Evolutionary conservation across 1,140 invertebrate genomes (phyloP), one percentile per base, ranked within the genome.

Genomic region (Aplysia californica): DNA sequence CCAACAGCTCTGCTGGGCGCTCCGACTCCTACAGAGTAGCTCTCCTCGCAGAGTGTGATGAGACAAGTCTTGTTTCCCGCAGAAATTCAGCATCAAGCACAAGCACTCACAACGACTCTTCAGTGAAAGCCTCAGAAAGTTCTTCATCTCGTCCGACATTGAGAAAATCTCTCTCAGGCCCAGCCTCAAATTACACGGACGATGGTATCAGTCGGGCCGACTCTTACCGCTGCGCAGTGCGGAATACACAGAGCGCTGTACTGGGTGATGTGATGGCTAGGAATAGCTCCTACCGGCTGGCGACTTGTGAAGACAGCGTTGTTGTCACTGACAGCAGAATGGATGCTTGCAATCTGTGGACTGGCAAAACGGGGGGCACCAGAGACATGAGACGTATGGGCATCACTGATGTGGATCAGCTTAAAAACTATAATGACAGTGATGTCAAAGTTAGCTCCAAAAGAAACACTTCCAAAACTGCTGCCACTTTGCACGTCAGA

Each of bases 371-470:
- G 18, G 56, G 44, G 21, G 67, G 74, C 6, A 77, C 77, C 20
- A 72, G 82, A 20, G 86, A 87, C 67, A 71, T 80, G 15, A 61
- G 86, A 4, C 76, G 86, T 41, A 84, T 84, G 83, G 84, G 86
- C 36, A 87, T 87, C 58, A 87, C 86, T 21, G 84, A 87, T 69
- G 78, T 87, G 20, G 85, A 86, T 69, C 86, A 87, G 66, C 76
- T 84, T 36, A 59, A 33, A 0, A 66, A 64, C 44, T 75, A 79
- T 23, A 36, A 61, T 67, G 71, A 44, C 41, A 64, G 61, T 65
- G 58, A 23, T 61, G 41, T 44, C 6, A 73, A 18, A 31, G 39
- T 38, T 68, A 29, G 66, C 23, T 6, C 3, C 39, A 68, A 26
- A 44, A 5, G 35, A 2, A 61, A n/a, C n/a, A 26, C 26, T 21